Evolutionary conservation across 1,140 invertebrate genomes (phyloP), one percentile per base, ranked within the genome.

Genomic region (Aphidius ervi): DNA sequence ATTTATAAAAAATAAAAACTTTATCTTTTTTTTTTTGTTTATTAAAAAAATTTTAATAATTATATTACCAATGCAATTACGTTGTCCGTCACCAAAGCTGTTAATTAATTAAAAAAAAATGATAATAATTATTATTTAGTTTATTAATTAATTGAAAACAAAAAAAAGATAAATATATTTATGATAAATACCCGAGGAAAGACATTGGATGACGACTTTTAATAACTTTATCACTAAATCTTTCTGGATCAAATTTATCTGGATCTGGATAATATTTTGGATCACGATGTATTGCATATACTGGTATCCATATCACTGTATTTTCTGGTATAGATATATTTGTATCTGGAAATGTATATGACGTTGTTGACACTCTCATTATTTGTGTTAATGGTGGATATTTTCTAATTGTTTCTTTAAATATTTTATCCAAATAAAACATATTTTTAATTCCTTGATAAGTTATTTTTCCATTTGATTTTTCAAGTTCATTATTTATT

Each of bases 1-100:
- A 16, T 16, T 16, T 16, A 16, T 16, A 16, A 16, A 16, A 16
- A 16, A 39, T 9, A 40, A 9, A 40, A 16, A 16, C 16, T 16
- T 16, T 16, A 16, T 16, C 16, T 16, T 16, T 1, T 8, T 42
- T 42, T 56, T 46, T 46, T 8, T 47, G 1, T 23, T 5, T 16
- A 16, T 4, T 23, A 31, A 23, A 10, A 16, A 9, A 31, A 4
- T 3, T 50, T 4, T 31, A 10, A 50, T 53, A 8, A 4, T 16
- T 40, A 23, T 53, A 23, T 10, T 75, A 78, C 83, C 84, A 57
- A 86, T 83, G 67, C 85, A 85, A 69, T 84, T 84, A 50, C 87
- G 76, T 0, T 84, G 84, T n/a, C 88, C 88, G 56, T 87, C 85
- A 45, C 88, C 88, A 68, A 91, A 91, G 1, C 23, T 31, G 4